Percentiles rank a stretch among this genome's conserved stretches.
Conservation (phyloP, 2,797 vertebrate species). For the Emys orbicularis region DNA sequence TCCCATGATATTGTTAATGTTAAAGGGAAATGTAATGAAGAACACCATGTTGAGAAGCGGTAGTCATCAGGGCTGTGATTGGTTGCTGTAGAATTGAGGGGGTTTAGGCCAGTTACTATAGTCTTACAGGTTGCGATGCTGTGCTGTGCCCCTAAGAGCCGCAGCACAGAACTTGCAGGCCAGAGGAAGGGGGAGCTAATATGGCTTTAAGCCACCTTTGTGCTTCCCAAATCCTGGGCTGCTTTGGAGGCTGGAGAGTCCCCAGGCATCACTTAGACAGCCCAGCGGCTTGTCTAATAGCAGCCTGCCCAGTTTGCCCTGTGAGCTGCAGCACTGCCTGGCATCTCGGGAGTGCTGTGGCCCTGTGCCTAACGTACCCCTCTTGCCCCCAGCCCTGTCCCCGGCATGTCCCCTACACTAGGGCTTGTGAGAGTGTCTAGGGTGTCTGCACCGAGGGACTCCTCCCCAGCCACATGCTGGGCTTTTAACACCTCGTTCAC, state of each 20-base stretch:
- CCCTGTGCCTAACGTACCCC: not conserved
- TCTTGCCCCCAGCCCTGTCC: not conserved
- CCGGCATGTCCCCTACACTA: not conserved
- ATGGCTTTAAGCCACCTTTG: slow-evolving; percentile 8
- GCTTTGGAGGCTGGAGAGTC: not conserved
- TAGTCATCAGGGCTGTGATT: fast-evolving
- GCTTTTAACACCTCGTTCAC: not conserved
- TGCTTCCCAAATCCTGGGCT: not conserved
- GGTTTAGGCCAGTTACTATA: not conserved
- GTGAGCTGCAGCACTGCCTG: fast-evolving
- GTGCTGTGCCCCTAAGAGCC: not conserved
- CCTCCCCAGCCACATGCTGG: not conserved
- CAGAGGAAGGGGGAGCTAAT: not conserved
- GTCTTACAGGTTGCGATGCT: not conserved
- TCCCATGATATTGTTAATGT: not conserved
- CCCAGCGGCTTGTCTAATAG: fast-evolving
- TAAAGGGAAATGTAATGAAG: not conserved
- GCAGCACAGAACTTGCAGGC: not conserved
- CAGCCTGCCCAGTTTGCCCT: fast-evolving
- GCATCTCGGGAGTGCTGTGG: not conserved
- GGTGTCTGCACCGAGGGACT: too few relatives aligned
- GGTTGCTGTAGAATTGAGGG: not conserved
- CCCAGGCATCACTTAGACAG: not conserved
- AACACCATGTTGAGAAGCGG: not conserved
- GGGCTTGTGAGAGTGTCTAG: not conserved